Conservation (phyloP, 64 coral and sea anemone species). For the Trachythela sp. region DNA sequence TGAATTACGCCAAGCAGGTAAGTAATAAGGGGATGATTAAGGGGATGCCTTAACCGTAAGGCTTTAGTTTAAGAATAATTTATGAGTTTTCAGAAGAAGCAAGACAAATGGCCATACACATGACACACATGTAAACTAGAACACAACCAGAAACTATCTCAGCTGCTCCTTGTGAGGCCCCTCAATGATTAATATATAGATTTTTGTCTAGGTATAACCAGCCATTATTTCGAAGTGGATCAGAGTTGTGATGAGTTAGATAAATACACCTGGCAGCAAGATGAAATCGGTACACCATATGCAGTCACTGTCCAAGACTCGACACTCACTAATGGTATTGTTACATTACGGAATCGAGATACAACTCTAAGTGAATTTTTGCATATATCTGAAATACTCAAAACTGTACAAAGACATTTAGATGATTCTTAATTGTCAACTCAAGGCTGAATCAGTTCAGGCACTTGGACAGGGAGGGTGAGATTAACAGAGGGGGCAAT, state of each 20-base stretch:
- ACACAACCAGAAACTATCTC: too few relatives aligned
- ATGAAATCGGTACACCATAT: conserved; percentile 87
- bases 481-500: too few relatives aligned
- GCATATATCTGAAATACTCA: conserved; percentile 80
- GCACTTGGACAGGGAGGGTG: too few relatives aligned
- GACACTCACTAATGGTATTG: conserved; percentile 75
- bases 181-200: too few relatives aligned
- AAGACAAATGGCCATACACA: too few relatives aligned
- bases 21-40: neutral
- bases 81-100: too few relatives aligned
- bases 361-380: conserved; percentile 82
- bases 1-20: conserved; percentile 78
- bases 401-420: conserved; percentile 69
- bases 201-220: neutral
- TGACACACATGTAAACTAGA: too few relatives aligned
- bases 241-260: neutral
- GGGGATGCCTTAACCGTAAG: neutral
- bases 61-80: too few relatives aligned
- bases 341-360: conserved; percentile 77
- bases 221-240: neutral
- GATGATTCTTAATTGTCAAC: neutral
- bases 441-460: too few relatives aligned
- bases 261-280: conserved; percentile 31
- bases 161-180: too few relatives aligned
- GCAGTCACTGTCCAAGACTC: conserved; percentile 66